Base-by-base conservation (phyloP, 1,140 invertebrate species). In the Nebria ingens region DNA sequence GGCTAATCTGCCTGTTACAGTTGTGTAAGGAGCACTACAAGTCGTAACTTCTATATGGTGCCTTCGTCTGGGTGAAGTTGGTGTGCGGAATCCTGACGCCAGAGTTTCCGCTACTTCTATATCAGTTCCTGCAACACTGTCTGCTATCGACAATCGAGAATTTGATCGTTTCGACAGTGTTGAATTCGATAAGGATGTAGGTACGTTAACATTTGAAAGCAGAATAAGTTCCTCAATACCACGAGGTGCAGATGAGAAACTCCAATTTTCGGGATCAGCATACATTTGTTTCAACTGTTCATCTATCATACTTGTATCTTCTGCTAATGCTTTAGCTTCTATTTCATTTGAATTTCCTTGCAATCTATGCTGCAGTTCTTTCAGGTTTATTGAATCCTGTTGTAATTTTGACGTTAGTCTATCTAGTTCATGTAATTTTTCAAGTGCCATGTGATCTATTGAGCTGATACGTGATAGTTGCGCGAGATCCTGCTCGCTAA, bases 381-480 rank as follows among this genome's bases (percentile, higher is more conserved):
- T 84, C 55, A 88, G 74, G 71, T 86, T 84, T 70, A 83, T 80
- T 19, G 85, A 87, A 73, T 88, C 85, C 72, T 86, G 84, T 62
- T 86, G 81, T 61, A 88, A 75, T 73, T 87, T 86, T 55, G 73
- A 81, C 63, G 83, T 85, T 58, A 87, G 65, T 65, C 81, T 78
- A 76, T 87, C 85, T 66, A 87, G 76, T 73, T 87, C 84, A 62
- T 86, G 81, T 66, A 88, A 75, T 73, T 87, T 87, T 67, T 85
- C 83, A 62, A 87, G 77, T 40, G 84, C 81, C 21, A 84, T 81
- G 71, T 86, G 81, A 71, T 88, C 85, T 62, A 89, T 80, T 52
- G 82, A 79, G 71, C 80, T 86, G 67, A 88, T 77, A 64, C 80
- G 78, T 54, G 82, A 82, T 45, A 87, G 72, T 72, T 89, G 83